Evolutionary conservation across 2,113 vertebrate species (phyloP), one percentile per base, ranked within the genome.

Genomic region (Passer montanus): DNA sequence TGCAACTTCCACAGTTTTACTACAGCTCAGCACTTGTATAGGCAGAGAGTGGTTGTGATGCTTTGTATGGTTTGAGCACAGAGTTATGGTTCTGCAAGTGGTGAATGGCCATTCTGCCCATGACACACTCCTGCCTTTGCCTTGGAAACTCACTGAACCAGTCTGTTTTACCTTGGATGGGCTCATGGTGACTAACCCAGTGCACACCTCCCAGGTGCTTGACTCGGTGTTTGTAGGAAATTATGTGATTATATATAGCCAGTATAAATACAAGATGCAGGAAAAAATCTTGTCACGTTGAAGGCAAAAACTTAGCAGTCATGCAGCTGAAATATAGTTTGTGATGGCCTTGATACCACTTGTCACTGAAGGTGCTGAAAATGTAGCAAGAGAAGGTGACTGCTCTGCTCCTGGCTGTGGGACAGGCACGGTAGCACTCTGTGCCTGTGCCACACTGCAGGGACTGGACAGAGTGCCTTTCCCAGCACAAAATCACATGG

Each of bases 11-110:
- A 68, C 10, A 5, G 62, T 44, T 7, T 47, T 49, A 4, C 22
- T 56, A 0, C 44, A 33, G 0, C 63, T 60, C 43, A n/a, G 3
- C 30, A 4, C 49, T 39, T 28, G 8, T 5, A 2, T 9, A 5
- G 74, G 2, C 3, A 19, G 33, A 28, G 14, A 21, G 80, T 28
- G 73, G 30, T 58, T 1, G 0, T 13, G 80, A 5, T 58, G 55
- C 43, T 62, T 9, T 27, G 0, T 9, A 0, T 31, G 37, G 47
- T 44, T 37, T 53, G 87, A 76, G 43, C 28, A 15, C 53, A 35
- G 67, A 68, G 3, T 27, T 60, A 1, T 6, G 47, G 14, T 58
- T 33, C 5, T n/a, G 70, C 62, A 41, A 75, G 60, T 20, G 0
- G 0, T 12, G 21, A 77, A 4, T 3, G 41, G 58, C 44, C 28